Conservation (phyloP, 2,113 vertebrate genomes). For the Etheostoma spectabile region DNA sequence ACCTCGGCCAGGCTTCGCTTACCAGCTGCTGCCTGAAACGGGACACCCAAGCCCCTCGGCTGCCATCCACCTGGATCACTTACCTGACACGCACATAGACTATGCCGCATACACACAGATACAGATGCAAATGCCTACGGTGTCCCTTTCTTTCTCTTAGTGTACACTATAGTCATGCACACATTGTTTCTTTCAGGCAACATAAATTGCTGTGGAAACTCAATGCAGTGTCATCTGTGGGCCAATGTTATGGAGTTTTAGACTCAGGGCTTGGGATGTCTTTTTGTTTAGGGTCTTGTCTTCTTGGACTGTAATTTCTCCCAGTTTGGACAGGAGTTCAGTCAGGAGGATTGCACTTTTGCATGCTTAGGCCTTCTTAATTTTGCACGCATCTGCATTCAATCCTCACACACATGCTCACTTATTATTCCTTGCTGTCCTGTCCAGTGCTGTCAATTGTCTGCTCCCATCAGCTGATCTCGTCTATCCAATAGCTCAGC, state of each 20-base stretch:
- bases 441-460: no score
- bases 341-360: no score
- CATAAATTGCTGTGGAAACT: conserved; percentile 1
- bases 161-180: background rate
- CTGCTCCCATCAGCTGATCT: no score
- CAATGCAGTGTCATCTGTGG: background rate
- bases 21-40: conserved; percentile 83
- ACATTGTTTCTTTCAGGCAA: background rate
- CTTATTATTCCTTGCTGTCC: no score
- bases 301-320: background rate
- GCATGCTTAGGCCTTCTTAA: no score
- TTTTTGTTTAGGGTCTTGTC: background rate
- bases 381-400: no score
- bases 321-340: background rate
- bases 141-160: conserved; percentile 13
- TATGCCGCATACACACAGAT: conserved; percentile 14
- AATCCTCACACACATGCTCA: no score
- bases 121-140: conserved; percentile 50
- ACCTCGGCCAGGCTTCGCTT: conserved; percentile 73
- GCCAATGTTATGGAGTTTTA: background rate
- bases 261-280: background rate
- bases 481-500: no score
- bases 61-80: conserved; percentile 76
- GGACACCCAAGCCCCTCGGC: conserved; percentile 69
- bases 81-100: conserved; percentile 66